phyloP scores from a whole-genome alignment of 2,888 invertebrate genomes.

The Seira ritae region DNA sequence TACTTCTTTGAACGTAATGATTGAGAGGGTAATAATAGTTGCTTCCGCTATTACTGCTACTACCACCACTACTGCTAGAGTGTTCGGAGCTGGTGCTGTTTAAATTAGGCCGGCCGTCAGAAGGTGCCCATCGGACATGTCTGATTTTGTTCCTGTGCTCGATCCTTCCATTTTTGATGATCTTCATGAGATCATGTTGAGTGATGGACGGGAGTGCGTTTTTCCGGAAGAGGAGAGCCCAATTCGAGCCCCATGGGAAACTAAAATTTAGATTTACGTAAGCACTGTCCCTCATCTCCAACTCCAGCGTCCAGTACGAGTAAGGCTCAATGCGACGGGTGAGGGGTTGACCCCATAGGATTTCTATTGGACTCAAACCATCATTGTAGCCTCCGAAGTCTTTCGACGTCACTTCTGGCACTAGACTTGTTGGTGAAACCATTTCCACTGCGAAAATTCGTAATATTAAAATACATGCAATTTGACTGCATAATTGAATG shows the following conservation, averaged over 20 bases:
- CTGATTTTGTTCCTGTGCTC: constrained; percentile 72
- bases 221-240: constrained; percentile 95
- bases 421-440: constrained; percentile 72
- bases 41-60: constrained; percentile 22
- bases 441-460: constrained; percentile 66
- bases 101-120: constrained; percentile 57
- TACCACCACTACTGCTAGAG: constrained; percentile 15
- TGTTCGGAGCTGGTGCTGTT: constrained; percentile 10
- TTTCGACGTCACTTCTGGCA: constrained; percentile 72
- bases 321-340: constrained; percentile 90
- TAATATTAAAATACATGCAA: too few species aligned
- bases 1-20: neutral
- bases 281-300: constrained; percentile 78
- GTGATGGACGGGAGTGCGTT: constrained; percentile 97
- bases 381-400: constrained; percentile 68
- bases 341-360: constrained; percentile 89
- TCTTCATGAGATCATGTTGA: constrained; percentile 97
- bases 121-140: constrained; percentile 67
- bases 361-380: constrained; percentile 74
- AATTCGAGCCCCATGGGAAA: constrained; percentile 93
- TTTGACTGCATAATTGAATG: too few species aligned
- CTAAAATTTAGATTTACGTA: constrained; percentile 93
- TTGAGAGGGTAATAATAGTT: constrained; percentile 24
- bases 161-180: constrained; percentile 81
- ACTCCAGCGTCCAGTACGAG: constrained; percentile 95